Conservation (phyloP, 2,888 invertebrate species). For the Rutpela maculata region DNA sequence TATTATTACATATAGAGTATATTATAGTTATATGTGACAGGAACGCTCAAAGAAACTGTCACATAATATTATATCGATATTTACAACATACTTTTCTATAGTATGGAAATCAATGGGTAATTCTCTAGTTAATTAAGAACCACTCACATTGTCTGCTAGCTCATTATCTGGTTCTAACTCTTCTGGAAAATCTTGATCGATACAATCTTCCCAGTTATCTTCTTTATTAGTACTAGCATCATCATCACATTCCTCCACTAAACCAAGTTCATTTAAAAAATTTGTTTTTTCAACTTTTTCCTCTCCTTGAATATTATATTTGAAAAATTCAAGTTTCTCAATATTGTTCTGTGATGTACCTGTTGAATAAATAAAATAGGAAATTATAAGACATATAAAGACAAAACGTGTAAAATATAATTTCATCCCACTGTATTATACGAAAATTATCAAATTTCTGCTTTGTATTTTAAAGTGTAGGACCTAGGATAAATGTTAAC, state of each 20-base stretch:
- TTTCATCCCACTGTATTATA: too few relatives aligned
- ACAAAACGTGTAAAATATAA: background rate
- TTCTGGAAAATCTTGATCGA: slow-evolving; percentile 59
- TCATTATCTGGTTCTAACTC: slow-evolving; percentile 42
- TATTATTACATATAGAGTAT: too few relatives aligned
- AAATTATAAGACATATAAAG: slow-evolving; percentile 19
- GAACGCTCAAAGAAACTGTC: too few relatives aligned
- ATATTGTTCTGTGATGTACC: slow-evolving; percentile 68
- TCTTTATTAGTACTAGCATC: slow-evolving; percentile 63
- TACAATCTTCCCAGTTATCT: slow-evolving; percentile 67
- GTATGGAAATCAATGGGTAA: slow-evolving; percentile 25
- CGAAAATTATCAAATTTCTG: too few relatives aligned
- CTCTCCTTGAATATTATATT: slow-evolving; percentile 53
- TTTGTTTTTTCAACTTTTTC: slow-evolving; percentile 65
- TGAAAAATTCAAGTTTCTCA: slow-evolving; percentile 56
- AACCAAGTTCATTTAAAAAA: slow-evolving; percentile 69
- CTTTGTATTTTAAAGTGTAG: too few relatives aligned
- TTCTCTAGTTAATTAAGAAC: background rate
- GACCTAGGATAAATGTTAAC: too few relatives aligned
- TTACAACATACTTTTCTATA: slow-evolving; percentile 9
- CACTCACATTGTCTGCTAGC: slow-evolving; percentile 50
- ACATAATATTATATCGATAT: too few relatives aligned
- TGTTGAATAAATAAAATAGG: slow-evolving; percentile 45
- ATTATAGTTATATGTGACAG: too few relatives aligned
- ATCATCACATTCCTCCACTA: slow-evolving; percentile 69